Evolutionary conservation across 2,797 vertebrate species (phyloP), one percentile per base, ranked within the genome.

Genomic region (Epinephelus malabaricus): DNA sequence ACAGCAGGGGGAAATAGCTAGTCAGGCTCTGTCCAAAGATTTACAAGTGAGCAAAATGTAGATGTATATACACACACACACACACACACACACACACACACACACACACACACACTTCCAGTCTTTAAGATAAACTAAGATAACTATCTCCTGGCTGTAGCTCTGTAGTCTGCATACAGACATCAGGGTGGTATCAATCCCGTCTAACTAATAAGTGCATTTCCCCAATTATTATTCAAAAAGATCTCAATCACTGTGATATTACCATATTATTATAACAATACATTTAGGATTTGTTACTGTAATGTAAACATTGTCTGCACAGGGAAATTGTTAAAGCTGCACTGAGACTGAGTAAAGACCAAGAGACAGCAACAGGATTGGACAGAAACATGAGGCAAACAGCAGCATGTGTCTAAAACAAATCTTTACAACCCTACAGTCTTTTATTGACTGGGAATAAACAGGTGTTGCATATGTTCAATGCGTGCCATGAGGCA

Each of bases 391-490:
- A 34, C 51, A 76, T 7, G 19, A 65, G 64, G 53, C 45, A 78
- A 70, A 54, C 38, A 55, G 43, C 34, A 34, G 34, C 34, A 8
- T 34, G 34, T 34, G 34, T 2, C 34, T 34, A 8, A 34, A 34
- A 34, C 34, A 34, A 34, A 34, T 34, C 6, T 34, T 34, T 34
- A 34, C 34, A 34, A 34, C 7, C 34, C 34, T 34, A 34, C 34
- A 34, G 34, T 34, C 34, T 34, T 34, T 34, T 34, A 34, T 34
- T 78, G 71, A 69, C 43, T 25, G 15, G 6, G 49, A 56, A 72
- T 62, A 64, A 68, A 74, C 9, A 27, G 49, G 8, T 56, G 43
- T 47, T 23, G 68, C 63, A 53, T 51, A 27, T 27, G 62, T 58
- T 47, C 30, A 59, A 38, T 18, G 23, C 2, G 25, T 51, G 43